These are phyloP conservation scores for Xenentodon cancila DNA, from an alignment of 2,797 vertebrate genomes.

Conservation along the genomic window DNA sequence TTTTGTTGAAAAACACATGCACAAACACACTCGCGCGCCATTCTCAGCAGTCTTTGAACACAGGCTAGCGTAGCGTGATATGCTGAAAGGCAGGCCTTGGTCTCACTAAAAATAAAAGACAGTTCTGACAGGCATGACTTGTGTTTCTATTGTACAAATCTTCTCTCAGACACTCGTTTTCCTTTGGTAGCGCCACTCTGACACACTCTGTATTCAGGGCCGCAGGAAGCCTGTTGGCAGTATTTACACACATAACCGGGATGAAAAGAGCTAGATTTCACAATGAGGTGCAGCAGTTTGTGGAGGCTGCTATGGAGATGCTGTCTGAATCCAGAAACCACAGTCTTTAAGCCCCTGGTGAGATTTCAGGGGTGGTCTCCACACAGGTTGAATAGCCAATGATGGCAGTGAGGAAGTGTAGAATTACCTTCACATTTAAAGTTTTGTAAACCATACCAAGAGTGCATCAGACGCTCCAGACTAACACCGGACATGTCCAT, in stretches of 20 bases:
- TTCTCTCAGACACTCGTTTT: conserved; percentile 56
- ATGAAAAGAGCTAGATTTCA: conserved; percentile 74
- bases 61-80: conserved; percentile 29
- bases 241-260: conserved; percentile 76
- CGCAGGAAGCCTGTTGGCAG: conserved; percentile 60
- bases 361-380: conserved; percentile 44
- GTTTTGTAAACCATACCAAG: conserved; percentile 24
- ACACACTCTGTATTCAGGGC: conserved; percentile 70
- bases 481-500: not conserved
- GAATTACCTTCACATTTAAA: conserved; percentile 30
- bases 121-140: conserved; percentile 61
- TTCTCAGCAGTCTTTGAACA: conserved; percentile 32
- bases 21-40: conserved; percentile 2
- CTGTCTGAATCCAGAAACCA: conserved; percentile 47
- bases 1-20: conserved; percentile 5
- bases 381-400: conserved; percentile 47
- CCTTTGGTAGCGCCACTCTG: conserved; percentile 55
- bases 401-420: conserved; percentile 42
- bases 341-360: conserved; percentile 45
- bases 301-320: conserved; percentile 61
- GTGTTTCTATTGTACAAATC: conserved; percentile 65
- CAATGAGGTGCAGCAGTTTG: conserved; percentile 68
- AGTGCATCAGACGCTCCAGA: not conserved
- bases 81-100: conserved; percentile 48
- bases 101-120: conserved; percentile 64